Conservation (phyloP, 2,113 vertebrate species). For the Peromyscus leucopus region DNA sequence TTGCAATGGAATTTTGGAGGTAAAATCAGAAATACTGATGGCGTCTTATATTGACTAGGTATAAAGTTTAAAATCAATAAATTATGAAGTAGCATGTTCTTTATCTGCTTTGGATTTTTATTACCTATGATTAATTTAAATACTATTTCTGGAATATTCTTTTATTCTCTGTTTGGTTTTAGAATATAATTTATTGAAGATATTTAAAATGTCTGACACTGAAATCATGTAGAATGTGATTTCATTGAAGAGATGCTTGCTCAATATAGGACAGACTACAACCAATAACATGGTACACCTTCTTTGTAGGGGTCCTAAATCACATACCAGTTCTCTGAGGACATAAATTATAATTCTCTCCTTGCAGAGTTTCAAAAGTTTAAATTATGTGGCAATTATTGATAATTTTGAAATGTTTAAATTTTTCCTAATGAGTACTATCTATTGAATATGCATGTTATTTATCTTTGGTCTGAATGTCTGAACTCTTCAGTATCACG, state of each 20-base stretch:
- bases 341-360: conserved; percentile 81
- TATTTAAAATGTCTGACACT: conserved; percentile 83
- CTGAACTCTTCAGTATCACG: conserved; percentile 57
- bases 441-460: conserved; percentile 52
- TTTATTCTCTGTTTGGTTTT: conserved; percentile 75
- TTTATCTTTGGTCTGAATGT: conserved; percentile 51
- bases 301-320: conserved; percentile 77
- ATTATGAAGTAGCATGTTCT: conserved; percentile 58
- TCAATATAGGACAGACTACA: conserved; percentile 79
- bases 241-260: conserved; percentile 83
- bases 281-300: conserved; percentile 82
- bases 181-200: conserved; percentile 80
- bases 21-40: conserved; percentile 75
- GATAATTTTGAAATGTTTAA: conserved; percentile 58
- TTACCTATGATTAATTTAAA: conserved; percentile 50
- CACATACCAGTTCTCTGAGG: conserved; percentile 78
- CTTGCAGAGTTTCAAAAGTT: conserved; percentile 75
- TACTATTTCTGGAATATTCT: conserved; percentile 62
- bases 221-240: conserved; percentile 81
- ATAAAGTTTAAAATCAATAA: not conserved
- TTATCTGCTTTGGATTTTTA: conserved; percentile 39
- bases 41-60: conserved; percentile 62
- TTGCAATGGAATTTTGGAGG: conserved; percentile 61
- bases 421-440: conserved; percentile 48
- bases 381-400: conserved; percentile 19